Percentiles rank a stretch among this genome's conserved stretches.
These are phyloP conservation scores for Pseudorhiza aurosa DNA, from an alignment of 30 jellyfish, hydroid and myxozoan species.

Conservation along the genomic window DNA sequence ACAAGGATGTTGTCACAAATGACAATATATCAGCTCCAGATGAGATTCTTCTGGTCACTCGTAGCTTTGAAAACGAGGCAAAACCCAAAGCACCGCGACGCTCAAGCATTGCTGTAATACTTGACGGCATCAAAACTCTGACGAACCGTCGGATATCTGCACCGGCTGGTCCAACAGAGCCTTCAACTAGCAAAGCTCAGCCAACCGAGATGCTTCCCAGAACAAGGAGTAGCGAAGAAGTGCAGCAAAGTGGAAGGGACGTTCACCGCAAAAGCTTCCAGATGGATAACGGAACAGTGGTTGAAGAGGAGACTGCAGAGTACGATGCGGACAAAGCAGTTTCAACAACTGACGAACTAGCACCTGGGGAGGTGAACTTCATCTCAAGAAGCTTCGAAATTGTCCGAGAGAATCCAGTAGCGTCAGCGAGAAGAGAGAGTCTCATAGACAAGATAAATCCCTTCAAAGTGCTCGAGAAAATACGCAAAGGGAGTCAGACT, in stretches of 20 bases:
- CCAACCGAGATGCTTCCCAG: background rate
- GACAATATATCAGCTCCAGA: constrained; percentile 37
- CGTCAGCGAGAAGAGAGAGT: constrained; percentile 41
- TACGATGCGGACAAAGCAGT: constrained; percentile 34
- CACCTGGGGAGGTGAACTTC: constrained; percentile 54
- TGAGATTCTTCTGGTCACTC: constrained; percentile 54
- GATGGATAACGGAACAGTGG: constrained; percentile 58
- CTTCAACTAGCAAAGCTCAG: background rate
- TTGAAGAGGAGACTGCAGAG: constrained; percentile 58
- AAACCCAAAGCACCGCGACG: constrained; percentile 49
- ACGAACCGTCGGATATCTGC: constrained; percentile 40
- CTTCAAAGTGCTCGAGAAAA: constrained; percentile 34
- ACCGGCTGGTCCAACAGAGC: background rate
- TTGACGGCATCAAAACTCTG: constrained; percentile 23
- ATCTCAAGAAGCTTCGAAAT: constrained; percentile 56
- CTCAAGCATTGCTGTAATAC: constrained; percentile 53
- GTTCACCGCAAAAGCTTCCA: constrained; percentile 44
- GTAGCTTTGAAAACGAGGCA: constrained; percentile 63
- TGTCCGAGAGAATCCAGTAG: constrained; percentile 14
- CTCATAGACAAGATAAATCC: constrained; percentile 52
- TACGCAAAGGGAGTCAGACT: constrained; percentile 1
- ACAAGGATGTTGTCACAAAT: constrained; percentile 20
- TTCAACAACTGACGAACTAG: constrained; percentile 23
- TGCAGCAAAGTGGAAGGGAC: background rate
- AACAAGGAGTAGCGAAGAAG: background rate